Evolutionary conservation across 2,113 vertebrate genomes (phyloP).

Genomic region (Protobothrops flavoviridis): DNA sequence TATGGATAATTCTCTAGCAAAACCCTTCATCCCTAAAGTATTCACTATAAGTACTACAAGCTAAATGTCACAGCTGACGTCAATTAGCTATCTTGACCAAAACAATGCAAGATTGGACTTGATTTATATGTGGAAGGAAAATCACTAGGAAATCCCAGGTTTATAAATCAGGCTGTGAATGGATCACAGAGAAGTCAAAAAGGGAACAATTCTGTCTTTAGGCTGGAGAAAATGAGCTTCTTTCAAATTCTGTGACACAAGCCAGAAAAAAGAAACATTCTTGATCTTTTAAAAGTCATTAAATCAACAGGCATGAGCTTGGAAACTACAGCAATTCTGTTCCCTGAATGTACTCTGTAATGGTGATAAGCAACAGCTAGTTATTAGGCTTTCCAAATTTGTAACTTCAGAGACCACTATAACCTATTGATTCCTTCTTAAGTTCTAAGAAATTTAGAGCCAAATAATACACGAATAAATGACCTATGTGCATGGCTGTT

Average conservation of each 20-base stretch:
- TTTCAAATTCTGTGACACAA: neutral
- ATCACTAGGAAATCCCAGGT: neutral
- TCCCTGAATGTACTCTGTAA: neutral
- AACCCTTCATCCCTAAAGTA: neutral
- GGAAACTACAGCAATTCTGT: neutral
- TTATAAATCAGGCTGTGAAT: neutral
- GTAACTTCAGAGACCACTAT: neutral
- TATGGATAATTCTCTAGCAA: neutral
- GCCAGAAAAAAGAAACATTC: neutral
- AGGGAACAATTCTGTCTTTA: neutral
- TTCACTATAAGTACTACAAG: too few species aligned
- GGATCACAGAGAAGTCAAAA: neutral
- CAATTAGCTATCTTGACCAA: neutral
- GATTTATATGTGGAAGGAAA: neutral
- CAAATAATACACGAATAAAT: neutral
- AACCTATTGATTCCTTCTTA: neutral
- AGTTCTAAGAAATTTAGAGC: neutral
- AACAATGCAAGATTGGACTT: neutral
- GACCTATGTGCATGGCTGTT: neutral
- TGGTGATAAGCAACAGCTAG: neutral
- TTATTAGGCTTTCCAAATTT: neutral
- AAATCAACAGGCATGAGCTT: neutral
- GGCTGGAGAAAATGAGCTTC: neutral
- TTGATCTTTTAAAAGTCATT: neutral
- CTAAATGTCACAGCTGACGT: neutral